A percentile compares a stretch with the other conserved stretches of the same genome.
phyloP scores from a whole-genome alignment of 2,113 vertebrate genomes.

The Piliocolobus tephrosceles region DNA sequence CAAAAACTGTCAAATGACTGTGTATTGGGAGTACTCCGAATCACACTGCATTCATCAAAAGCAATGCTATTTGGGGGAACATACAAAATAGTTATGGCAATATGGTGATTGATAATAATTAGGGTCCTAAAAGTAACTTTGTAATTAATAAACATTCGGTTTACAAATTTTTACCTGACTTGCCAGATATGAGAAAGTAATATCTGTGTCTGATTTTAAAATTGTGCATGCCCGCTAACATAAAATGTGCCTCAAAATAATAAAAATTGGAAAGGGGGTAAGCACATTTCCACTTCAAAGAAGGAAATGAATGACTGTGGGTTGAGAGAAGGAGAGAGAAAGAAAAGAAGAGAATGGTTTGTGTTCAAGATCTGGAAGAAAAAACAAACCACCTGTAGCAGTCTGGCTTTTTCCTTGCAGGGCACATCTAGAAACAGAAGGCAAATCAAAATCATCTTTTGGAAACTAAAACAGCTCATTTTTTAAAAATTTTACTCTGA shows the following conservation, averaged over 20 bases:
- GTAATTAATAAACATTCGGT: neutral
- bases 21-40: neutral
- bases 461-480: neutral
- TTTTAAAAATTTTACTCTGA: neutral
- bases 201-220: neutral
- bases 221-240: neutral
- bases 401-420: neutral
- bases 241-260: conserved; percentile 23
- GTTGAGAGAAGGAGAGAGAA: neutral
- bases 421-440: neutral
- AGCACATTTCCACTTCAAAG: neutral
- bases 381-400: neutral
- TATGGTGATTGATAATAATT: conserved; percentile 5
- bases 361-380: neutral
- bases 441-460: neutral
- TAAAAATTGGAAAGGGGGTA: neutral
- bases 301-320: neutral
- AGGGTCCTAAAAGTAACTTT: neutral
- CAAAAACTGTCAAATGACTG: neutral
- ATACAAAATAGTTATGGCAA: neutral
- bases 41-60: conserved; percentile 16
- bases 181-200: neutral
- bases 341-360: neutral
- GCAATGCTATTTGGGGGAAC: neutral
- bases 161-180: neutral